Evolutionary conservation across 2,888 invertebrate genomes (phyloP), one percentile per base, ranked within the genome.

Genomic region (Amphimallon solstitiale): DNA sequence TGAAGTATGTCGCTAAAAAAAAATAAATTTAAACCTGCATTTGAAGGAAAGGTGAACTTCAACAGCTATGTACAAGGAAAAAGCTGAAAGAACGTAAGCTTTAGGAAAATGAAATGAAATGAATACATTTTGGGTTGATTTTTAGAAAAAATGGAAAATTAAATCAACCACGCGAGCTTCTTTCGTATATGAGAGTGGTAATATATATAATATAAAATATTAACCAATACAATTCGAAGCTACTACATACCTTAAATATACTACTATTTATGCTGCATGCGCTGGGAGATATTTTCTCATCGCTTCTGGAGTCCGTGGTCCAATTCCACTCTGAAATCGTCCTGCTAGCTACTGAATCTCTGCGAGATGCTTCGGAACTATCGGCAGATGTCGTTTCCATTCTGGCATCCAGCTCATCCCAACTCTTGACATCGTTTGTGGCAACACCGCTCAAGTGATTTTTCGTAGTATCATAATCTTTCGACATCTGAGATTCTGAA

Each of bases 381-480:
- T 77, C 79, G 2, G 61, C 72, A 2, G 72, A 71, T 15, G 49
- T 67, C 43, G 49, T 56, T 14, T 52, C 66, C 84, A 65, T 2
- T 85, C 80, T 1, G 65, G 17, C 69, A 56, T 66, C 71, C 1
- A 84, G 79, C 65, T 86, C 85, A 48, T 82, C 86, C 48, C 86
- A 76, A 65, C 84, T 84, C 73, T 85, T 76, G 81, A 84, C 79
- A 34, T 86, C 80, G 66, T 84, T 85, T 0, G 87, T 81, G 64
- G 85, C 86, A 12, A 86, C 78, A 0, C 85, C 85, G 69, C 85
- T 85, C 65, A 86, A 77, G 1, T 85, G 86, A 61, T 86, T 85
- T 7, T 85, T 81, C 0, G 87, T 77, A 61, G 67, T 75, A 60
- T 80, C 79, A 63, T 76, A 62, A 38, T 75, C 71, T 40, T 71